Conservation (phyloP, 2,113 vertebrate genomes). For the Melospiza georgiana region DNA sequence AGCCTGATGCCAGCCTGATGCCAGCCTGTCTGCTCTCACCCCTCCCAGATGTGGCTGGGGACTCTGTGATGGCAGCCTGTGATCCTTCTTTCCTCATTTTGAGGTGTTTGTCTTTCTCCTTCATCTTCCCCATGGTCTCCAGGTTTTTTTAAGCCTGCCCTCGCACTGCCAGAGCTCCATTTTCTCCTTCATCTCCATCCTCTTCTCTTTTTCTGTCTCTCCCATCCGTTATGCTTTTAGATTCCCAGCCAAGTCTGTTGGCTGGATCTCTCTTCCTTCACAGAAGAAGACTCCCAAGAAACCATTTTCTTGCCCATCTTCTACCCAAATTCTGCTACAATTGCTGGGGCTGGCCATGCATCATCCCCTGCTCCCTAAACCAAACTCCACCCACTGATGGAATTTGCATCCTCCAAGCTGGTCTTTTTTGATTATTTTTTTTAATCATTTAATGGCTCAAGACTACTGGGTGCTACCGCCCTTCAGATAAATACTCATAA, state of each 20-base stretch:
- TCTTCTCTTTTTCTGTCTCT: background rate
- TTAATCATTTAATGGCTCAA: background rate
- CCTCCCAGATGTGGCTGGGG: background rate
- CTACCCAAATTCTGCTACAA: background rate
- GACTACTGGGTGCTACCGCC: rapidly evolving
- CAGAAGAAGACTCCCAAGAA: background rate
- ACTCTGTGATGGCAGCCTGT: background rate
- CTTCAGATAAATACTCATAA: background rate
- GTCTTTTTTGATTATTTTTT: background rate
- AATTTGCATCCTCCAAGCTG: background rate
- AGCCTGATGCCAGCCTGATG: background rate
- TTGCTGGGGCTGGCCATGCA: background rate
- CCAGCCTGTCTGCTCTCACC: background rate
- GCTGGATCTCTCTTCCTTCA: background rate
- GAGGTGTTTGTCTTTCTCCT: background rate
- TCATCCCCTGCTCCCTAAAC: background rate
- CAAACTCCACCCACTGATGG: background rate
- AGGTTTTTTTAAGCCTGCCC: background rate
- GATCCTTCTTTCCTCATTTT: background rate
- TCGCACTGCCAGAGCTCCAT: background rate
- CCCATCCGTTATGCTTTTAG: background rate
- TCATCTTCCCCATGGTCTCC: background rate
- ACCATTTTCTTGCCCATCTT: background rate
- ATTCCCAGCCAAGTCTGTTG: background rate
- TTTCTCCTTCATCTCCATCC: background rate